Percentiles rank a stretch among this genome's conserved stretches.
Conservation (phyloP, 1,140 invertebrate species). For the Zelostemma sp. region DNA sequence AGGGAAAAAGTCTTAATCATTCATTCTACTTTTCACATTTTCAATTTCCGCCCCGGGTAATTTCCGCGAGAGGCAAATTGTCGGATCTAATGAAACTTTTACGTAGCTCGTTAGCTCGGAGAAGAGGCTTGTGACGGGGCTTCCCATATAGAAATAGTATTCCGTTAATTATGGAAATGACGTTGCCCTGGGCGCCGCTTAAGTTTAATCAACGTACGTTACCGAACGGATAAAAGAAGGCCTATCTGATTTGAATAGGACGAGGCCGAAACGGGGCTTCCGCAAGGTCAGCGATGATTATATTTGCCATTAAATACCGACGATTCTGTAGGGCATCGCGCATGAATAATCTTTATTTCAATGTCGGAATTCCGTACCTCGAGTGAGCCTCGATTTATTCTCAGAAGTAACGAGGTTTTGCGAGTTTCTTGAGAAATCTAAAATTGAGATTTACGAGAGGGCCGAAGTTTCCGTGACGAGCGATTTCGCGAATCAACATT, state of each 20-base stretch:
- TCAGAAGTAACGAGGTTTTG: no score
- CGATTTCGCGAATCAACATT: no score
- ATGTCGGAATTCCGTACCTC: constrained; percentile 24
- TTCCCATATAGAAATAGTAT: constrained; percentile 24
- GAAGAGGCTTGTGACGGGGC: constrained; percentile 6
- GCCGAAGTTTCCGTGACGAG: no score
- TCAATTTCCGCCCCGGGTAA: no score
- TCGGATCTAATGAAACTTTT: constrained; percentile 11
- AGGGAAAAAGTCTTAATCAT: no score
- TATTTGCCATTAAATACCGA: constrained; percentile 35
- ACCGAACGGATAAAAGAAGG: constrained; percentile 44
- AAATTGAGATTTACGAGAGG: no score
- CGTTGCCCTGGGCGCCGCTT: constrained; percentile 29
- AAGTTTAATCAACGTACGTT: constrained; percentile 55
- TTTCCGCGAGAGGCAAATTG: no score
- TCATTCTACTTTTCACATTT: no score
- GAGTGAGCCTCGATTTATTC: no score
- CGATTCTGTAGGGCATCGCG: background rate
- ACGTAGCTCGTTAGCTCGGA: constrained; percentile 9
- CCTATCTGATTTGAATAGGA: constrained; percentile 55
- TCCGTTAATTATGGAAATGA: constrained; percentile 28
- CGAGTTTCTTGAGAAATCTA: no score
- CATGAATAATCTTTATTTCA: constrained; percentile 53
- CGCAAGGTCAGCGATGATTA: constrained; percentile 51
- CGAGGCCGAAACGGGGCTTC: constrained; percentile 50